Conservation (phyloP, 2,888 invertebrate species). For the Dioctria rufipes region DNA sequence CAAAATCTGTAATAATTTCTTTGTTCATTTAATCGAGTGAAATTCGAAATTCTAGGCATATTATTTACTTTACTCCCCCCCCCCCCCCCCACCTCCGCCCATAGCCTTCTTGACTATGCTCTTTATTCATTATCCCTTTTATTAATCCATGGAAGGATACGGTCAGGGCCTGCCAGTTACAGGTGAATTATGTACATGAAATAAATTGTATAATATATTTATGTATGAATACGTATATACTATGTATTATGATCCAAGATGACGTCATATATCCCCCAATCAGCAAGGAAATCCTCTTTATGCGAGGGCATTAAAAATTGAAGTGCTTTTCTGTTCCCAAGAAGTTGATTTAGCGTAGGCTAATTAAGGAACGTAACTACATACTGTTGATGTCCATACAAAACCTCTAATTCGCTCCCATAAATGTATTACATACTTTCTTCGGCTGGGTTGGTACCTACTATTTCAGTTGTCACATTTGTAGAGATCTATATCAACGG, state of each 20-base stretch:
- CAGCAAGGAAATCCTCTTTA: conserved; percentile 22
- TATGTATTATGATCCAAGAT: neutral
- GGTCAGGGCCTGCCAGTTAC: neutral
- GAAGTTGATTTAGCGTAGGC: conserved; percentile 1
- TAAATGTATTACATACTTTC: neutral
- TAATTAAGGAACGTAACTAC: conserved; percentile 4
- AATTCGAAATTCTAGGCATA: neutral
- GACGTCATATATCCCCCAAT: conserved; percentile 42
- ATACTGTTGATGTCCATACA: neutral
- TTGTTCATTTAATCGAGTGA: neutral
- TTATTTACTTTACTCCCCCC: neutral
- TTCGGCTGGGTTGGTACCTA: neutral
- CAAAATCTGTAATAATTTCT: neutral
- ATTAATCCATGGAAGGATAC: conserved; percentile 14
- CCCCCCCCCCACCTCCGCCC: too few relatives aligned
- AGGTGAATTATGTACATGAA: neutral
- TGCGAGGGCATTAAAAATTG: conserved; percentile 29
- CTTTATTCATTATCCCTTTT: neutral
- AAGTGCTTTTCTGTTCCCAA: neutral
- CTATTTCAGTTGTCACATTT: conserved; percentile 16
- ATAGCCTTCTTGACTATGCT: neutral
- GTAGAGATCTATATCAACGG: conserved; percentile 18
- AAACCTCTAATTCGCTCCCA: neutral
- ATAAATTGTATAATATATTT: neutral
- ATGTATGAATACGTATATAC: conserved; percentile 24